These are phyloP conservation scores for Fissipunctia ypsillon DNA, from an alignment of 2,888 invertebrate genomes.

Conservation along the genomic window DNA sequence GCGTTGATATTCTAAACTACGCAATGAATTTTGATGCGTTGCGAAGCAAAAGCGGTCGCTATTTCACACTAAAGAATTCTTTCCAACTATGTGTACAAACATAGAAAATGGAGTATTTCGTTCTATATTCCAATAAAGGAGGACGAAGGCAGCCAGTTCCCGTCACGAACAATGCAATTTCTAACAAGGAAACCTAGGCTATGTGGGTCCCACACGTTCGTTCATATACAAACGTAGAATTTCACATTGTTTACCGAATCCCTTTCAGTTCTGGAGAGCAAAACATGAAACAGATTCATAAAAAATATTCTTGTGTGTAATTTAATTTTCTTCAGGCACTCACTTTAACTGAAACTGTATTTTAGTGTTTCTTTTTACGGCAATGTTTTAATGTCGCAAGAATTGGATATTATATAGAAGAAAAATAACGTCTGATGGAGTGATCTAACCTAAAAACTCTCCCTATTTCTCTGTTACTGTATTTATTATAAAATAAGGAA, in stretches of 20 bases:
- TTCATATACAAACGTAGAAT: conserved; percentile 21
- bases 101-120: conserved; percentile 24
- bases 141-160: conserved; percentile 21
- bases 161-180: conserved; percentile 52
- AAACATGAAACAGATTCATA: conserved; percentile 17
- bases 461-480: neutral
- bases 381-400: neutral
- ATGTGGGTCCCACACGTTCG: conserved; percentile 35
- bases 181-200: conserved; percentile 54
- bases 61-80: neutral
- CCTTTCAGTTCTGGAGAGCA: conserved; percentile 10
- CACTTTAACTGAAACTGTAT: neutral
- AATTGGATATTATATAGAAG: neutral
- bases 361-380: conserved; percentile 5
- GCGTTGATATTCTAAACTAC: no score
- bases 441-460: neutral
- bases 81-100: neutral
- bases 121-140: conserved; percentile 52
- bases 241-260: conserved; percentile 28
- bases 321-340: conserved; percentile 20
- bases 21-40: no score
- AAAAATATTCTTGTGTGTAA: conserved; percentile 19
- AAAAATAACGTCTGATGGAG: neutral
- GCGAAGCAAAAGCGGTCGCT: no score
- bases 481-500: no score